These are phyloP conservation scores for human DNA, from an alignment of 2,113 vertebrate species.

Conservation along the genomic window GRCh38 chr14:37168501-37169000, in stretches of 20 bases:
- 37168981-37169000: background rate
- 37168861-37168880: background rate
- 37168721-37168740: background rate
- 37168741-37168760: background rate
- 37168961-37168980: background rate
- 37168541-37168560: background rate
- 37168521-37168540: background rate
- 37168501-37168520: background rate
- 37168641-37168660: background rate
- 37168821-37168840: background rate
- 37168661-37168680: background rate
- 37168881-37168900: background rate
- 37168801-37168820: background rate
- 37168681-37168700: background rate
- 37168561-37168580: background rate
- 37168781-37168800: background rate
- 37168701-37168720: background rate
- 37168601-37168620: constrained; percentile 1
- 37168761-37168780: background rate
- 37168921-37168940: background rate
- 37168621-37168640: background rate
- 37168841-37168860: background rate
- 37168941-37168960: background rate
- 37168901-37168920: background rate
- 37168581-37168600: background rate